phyloP scores from a whole-genome alignment of 1,140 invertebrate species.

The Drosophila funebris region DNA sequence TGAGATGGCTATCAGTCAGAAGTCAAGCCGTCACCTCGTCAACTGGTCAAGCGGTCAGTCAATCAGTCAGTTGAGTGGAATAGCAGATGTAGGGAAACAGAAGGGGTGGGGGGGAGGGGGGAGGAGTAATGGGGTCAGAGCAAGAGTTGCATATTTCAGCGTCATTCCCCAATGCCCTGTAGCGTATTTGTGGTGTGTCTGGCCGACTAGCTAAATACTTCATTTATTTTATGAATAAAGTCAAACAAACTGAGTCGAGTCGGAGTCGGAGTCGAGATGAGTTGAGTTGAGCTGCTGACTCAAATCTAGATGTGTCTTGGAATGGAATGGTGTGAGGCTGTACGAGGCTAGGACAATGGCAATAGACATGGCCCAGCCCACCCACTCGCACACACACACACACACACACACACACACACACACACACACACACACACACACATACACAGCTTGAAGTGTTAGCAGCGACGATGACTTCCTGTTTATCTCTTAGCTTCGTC shows the following conservation, averaged over 20 bases:
- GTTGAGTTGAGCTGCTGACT: neutral
- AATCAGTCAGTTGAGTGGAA: too few species aligned
- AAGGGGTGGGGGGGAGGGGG: neutral
- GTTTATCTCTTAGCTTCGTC: conserved; percentile 65
- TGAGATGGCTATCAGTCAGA: conserved; percentile 3
- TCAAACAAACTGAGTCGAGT: conserved; percentile 35
- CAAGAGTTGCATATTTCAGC: neutral
- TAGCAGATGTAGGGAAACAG: too few species aligned
- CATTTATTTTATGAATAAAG: conserved; percentile 79
- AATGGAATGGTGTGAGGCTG: neutral
- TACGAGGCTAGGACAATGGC: conserved; percentile 38
- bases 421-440: too few species aligned
- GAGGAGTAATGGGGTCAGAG: neutral
- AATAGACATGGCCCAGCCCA: conserved; percentile 41
- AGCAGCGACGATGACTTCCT: conserved; percentile 72
- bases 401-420: too few species aligned
- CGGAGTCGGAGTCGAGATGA: conserved; percentile 34
- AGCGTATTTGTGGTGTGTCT: conserved; percentile 7
- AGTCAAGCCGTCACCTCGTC: conserved; percentile 6
- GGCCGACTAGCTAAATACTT: conserved; percentile 63
- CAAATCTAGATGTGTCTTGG: conserved; percentile 2
- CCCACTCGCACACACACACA: too few species aligned
- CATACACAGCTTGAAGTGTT: conserved; percentile 75
- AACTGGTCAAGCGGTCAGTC: conserved; percentile 1
- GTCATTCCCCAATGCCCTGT: neutral